Base-by-base conservation (phyloP, 1,140 invertebrate species). In the Brachionus rubens region DNA sequence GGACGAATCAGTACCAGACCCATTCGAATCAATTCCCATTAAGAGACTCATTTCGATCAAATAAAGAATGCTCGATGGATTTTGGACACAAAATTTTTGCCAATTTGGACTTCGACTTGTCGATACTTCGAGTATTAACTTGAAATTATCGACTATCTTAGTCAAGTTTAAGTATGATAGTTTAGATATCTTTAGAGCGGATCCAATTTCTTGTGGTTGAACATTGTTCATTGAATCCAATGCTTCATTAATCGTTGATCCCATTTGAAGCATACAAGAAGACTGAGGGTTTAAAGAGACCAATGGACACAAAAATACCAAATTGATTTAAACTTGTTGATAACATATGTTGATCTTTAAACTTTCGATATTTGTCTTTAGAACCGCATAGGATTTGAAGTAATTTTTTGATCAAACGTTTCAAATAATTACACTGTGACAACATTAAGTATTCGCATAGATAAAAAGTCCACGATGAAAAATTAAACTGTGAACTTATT, bases 361-460 rank as follows among this genome's bases (percentile, higher is more conserved):
- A 84, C 81, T 95, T 92, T 19, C 94, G 88, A 84, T 98, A 98
- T 76, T 92, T 93, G 78, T 98, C 94, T 81, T 96, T 96, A 41
- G 91, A 95, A 19, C 93, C 94, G 83, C 94, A 96, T 76, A 97
- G 91, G 79, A 93, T 92, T 62, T 97, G 86, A 0, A 98, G 82
- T 2, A 98, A 86, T 86, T 84, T 85, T 78, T 83, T 81, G 88
- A 86, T 86, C 82, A 87, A 85, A 26, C 85, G 79, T 56, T 84
- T 83, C 16, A 87, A 85, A 80, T 86, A 87, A 48, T 86, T 85
- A 16, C 87, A 85, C 78, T 87, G 84, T 28, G 85, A 84, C 12
- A 91, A 91, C 91, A 97, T 94, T 91, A 97, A 94, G 81, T 96
- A 98, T 82, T 98, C 94, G 83, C 94, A 96, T 0, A 98, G 87